phyloP scores from a whole-genome alignment of 1,140 invertebrate genomes.

The Vollenhovia emeryi region DNA sequence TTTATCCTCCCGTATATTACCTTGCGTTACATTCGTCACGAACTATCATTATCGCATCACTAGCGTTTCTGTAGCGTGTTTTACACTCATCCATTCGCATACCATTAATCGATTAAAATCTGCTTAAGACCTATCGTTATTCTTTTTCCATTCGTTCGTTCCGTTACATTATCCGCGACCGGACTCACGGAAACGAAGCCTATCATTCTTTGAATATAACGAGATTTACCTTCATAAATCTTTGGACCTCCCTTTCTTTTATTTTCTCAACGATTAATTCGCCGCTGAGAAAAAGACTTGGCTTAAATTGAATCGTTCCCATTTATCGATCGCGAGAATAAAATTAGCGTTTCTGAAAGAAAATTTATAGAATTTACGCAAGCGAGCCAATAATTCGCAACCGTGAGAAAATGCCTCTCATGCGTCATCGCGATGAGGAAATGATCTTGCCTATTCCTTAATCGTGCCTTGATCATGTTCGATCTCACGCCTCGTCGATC shows the following conservation, averaged over 20 bases:
- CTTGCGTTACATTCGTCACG: background rate
- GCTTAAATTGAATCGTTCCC: background rate
- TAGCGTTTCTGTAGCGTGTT: background rate
- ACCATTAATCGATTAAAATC: conserved; percentile 32
- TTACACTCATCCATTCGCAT: background rate
- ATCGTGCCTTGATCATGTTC: conserved; percentile 65
- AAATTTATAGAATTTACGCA: background rate
- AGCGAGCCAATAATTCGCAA: conserved; percentile 53
- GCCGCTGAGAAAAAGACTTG: background rate
- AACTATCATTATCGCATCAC: conserved; percentile 30
- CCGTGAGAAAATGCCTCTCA: conserved; percentile 63
- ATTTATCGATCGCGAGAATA: background rate
- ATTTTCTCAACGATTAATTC: background rate
- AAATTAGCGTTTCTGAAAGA: background rate
- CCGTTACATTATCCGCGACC: background rate
- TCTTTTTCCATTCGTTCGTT: background rate
- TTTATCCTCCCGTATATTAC: background rate
- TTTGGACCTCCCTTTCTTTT: background rate
- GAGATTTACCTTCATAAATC: background rate
- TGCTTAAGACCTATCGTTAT: background rate
- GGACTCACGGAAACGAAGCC: background rate
- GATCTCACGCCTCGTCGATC: conserved; percentile 71
- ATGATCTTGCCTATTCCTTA: conserved; percentile 49
- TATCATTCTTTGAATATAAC: background rate
- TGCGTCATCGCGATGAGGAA: conserved; percentile 1